A percentile compares a stretch with the other conserved stretches of the same genome.
phyloP scores from a whole-genome alignment of 2,797 vertebrate genomes.

The Oceanodroma leucorhoa region DNA sequence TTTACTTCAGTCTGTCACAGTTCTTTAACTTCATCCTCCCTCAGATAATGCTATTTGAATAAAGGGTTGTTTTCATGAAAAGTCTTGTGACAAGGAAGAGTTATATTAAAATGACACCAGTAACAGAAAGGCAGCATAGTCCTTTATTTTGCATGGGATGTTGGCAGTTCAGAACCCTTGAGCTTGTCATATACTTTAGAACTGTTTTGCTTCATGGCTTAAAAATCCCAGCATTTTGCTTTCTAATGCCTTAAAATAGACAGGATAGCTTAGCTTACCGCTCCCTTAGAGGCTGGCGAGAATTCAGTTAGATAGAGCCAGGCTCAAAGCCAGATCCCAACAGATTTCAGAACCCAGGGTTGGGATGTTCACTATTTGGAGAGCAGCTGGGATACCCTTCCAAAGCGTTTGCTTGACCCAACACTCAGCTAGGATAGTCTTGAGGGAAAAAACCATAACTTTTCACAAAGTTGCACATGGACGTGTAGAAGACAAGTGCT shows the following conservation, averaged over 20 bases:
- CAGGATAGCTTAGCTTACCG: neutral
- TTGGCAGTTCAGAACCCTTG: neutral
- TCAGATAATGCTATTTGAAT: constrained; percentile 46
- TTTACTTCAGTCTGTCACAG: constrained; percentile 1
- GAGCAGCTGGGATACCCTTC: neutral
- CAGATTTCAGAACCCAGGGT: neutral
- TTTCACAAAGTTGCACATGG: neutral
- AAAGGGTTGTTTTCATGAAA: constrained; percentile 11
- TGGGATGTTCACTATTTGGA: neutral
- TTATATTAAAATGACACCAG: neutral
- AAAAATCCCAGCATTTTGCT: neutral
- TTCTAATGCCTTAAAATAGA: neutral
- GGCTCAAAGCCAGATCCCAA: neutral
- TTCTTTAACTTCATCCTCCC: constrained; percentile 36
- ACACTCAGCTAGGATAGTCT: neutral
- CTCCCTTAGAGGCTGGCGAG: neutral
- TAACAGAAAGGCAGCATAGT: neutral
- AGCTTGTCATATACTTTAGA: neutral
- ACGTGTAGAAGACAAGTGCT: neutral
- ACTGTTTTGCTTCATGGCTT: neutral
- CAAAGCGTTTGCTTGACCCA: neutral
- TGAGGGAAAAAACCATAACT: neutral
- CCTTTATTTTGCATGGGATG: neutral
- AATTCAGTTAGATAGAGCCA: neutral
- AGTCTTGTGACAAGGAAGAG: constrained; percentile 27